These are phyloP conservation scores for Zaprionus obscuricornis DNA, from an alignment of 2,888 invertebrate genomes.

Conservation along the genomic window DNA sequence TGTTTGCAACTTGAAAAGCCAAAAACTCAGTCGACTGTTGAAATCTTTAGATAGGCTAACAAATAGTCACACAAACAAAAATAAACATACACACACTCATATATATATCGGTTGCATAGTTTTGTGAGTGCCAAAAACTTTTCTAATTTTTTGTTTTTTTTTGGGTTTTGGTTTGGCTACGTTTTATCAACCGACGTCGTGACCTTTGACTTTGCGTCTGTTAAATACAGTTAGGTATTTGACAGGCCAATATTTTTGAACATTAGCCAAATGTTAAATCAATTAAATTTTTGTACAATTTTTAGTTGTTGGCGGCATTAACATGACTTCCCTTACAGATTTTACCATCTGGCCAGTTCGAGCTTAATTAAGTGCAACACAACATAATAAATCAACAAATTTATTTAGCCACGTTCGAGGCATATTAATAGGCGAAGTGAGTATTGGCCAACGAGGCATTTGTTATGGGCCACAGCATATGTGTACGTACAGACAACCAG, in stretches of 20 bases:
- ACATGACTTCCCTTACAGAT: constrained; percentile 3
- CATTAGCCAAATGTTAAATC: constrained; percentile 32
- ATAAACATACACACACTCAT: constrained; percentile 9
- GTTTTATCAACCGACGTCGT: constrained; percentile 32
- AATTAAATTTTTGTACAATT: constrained; percentile 21
- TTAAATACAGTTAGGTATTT: constrained; percentile 20
- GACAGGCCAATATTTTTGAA: constrained; percentile 20
- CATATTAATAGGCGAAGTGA: constrained; percentile 53
- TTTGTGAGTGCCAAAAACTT: constrained; percentile 34
- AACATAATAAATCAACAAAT: constrained; percentile 52
- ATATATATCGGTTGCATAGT: constrained; percentile 33
- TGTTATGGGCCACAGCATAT: constrained; percentile 24
- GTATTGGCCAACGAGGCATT: constrained; percentile 16
- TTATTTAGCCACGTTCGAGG: constrained; percentile 49
- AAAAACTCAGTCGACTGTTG: constrained; percentile 40
- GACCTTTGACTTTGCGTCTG: constrained; percentile 36
- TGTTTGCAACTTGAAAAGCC: constrained; percentile 31
- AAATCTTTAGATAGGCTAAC: constrained; percentile 37
- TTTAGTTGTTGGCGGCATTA: constrained; percentile 23
- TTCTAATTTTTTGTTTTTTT: constrained; percentile 6
- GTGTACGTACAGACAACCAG: constrained; percentile 14
- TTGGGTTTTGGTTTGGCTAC: constrained; percentile 27
- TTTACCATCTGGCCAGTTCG: too few species aligned
- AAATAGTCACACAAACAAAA: constrained; percentile 1
- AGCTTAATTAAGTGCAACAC: constrained; percentile 59